Evolutionary conservation across 2,888 invertebrate genomes (phyloP), one percentile per base, ranked within the genome.

Genomic region (Carterocephalus palaemon): DNA sequence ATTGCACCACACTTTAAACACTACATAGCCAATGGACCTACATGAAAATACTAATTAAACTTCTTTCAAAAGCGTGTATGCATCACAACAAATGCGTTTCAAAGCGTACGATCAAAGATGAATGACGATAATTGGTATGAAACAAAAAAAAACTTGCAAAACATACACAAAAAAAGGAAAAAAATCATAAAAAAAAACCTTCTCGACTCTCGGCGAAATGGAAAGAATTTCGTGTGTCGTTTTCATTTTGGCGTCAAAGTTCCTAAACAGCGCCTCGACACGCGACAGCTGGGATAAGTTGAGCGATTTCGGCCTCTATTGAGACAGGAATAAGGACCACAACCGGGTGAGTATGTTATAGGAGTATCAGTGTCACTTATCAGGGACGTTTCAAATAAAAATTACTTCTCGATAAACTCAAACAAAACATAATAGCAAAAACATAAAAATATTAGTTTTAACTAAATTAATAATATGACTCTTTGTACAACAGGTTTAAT

Each of bases 231-330:
- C 84, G 64, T 74, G 80, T 0, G 85, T 85, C 19, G 77, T 71
- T 57, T 65, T 70, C 67, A 85, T 75, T 10, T 64, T 75, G 1
- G 70, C 76, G 60, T 86, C 85, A 59, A 86, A 84, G 52, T 84
- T 64, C 32, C 78, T 64, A 67, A 86, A 86, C 29, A 85, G 56
- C 1, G 84, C 86, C 50, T 82, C 82, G 37, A 85, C 82, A 5
- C 81, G 72, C 13, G 83, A 79, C 63, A 87, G 72, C 70, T 87
- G 88, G 4, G 81, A 79, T 46, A 88, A 59, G 71, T 86, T 88
- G 61, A 88, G 79, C 55, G 87, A 87, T 57, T 81, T 81, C 71
- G 88, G 88, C 63, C 88, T 74, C 82, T 85, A 75, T 41, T 29
- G 34, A 26, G 6, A 51, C 40, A 19, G 49, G 46, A 54, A 62